These are phyloP conservation scores for Halichoerus grypus DNA, from an alignment of 2,113 vertebrate genomes.

Conservation along the genomic window DNA sequence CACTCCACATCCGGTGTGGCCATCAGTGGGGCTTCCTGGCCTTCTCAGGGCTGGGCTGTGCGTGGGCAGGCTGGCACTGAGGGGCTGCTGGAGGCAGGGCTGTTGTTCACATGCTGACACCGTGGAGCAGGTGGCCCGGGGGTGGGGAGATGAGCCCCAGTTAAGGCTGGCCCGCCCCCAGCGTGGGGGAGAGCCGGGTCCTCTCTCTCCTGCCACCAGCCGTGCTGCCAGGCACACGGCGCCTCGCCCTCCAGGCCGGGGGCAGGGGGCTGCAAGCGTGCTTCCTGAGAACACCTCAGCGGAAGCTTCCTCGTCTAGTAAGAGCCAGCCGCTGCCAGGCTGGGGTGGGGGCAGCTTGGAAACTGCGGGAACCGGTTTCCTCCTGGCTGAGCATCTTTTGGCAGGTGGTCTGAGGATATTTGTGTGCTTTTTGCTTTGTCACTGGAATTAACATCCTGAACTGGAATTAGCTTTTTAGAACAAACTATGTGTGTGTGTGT, in stretches of 20 bases:
- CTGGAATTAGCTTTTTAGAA: conserved; percentile 53
- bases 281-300: neutral
- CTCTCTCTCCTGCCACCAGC: neutral
- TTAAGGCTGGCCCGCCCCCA: neutral
- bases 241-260: neutral
- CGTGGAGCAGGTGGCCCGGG: neutral
- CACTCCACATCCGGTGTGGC: neutral
- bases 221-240: rapidly evolving
- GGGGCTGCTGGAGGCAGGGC: neutral
- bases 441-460: conserved; percentile 21
- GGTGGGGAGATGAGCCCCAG: neutral
- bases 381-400: neutral
- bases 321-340: neutral
- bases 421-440: conserved; percentile 19
- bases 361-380: neutral
- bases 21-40: neutral
- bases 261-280: neutral
- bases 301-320: neutral
- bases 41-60: neutral
- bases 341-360: neutral
- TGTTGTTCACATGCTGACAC: neutral
- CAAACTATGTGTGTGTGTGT: neutral
- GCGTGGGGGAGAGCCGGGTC: neutral
- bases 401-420: neutral
- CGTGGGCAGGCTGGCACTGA: neutral